Evolutionary conservation across 2,113 vertebrate species (phyloP).

Genomic region (Pycnonotus jocosus): DNA sequence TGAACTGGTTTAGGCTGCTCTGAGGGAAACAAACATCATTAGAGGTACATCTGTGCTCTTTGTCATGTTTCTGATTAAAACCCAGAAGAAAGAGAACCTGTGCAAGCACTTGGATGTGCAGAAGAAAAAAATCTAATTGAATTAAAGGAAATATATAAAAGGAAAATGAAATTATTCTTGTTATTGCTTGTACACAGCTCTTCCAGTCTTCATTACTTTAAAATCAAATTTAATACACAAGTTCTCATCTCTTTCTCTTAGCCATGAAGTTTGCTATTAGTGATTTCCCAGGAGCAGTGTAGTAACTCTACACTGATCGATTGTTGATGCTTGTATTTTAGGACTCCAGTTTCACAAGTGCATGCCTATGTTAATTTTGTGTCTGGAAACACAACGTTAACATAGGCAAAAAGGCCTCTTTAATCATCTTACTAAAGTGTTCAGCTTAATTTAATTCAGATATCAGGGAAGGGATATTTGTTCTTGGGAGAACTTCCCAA

Average conservation of each 20-base stretch:
- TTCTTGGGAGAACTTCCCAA: background rate
- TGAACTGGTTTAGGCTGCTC: background rate
- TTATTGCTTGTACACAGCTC: background rate
- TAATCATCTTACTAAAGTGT: background rate
- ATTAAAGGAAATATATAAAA: background rate
- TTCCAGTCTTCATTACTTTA: conserved; percentile 36
- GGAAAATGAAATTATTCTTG: background rate
- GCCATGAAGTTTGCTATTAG: background rate
- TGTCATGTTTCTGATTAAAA: background rate
- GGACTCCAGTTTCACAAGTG: conserved; percentile 28
- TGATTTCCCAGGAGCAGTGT: background rate
- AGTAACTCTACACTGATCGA: conserved; percentile 5
- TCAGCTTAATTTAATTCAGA: background rate
- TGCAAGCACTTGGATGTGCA: background rate
- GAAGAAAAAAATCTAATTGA: background rate
- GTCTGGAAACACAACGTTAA: background rate
- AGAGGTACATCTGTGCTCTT: background rate
- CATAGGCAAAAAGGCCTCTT: background rate
- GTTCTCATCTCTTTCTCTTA: background rate
- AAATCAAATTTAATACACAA: conserved; percentile 11
- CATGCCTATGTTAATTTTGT: background rate
- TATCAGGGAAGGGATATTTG: background rate
- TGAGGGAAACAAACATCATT: background rate
- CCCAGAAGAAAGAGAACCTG: background rate
- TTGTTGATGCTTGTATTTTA: conserved; percentile 23